These are phyloP conservation scores for Hyperoodon ampullatus DNA, from an alignment of 2,113 vertebrate species.

Conservation along the genomic window DNA sequence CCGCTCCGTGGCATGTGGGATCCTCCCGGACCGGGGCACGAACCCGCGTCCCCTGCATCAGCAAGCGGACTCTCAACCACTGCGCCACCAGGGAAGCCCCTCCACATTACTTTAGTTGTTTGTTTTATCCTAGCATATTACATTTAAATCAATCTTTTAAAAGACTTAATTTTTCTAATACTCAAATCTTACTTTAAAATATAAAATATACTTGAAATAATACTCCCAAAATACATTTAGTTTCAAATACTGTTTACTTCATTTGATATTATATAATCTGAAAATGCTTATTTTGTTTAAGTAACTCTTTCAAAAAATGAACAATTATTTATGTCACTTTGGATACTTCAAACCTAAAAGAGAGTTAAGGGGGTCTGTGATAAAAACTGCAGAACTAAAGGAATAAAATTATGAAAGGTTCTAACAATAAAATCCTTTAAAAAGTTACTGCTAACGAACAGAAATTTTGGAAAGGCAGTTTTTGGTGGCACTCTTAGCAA, in stretches of 20 bases:
- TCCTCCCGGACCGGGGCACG: no score
- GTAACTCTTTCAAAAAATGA: conserved; percentile 37
- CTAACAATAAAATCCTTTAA: conserved; percentile 33
- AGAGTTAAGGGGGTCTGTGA: not conserved
- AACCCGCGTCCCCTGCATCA: no score
- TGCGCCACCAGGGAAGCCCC: no score
- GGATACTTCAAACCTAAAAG: conserved; percentile 15
- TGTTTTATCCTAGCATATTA: conserved; percentile 19
- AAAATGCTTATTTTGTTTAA: conserved; percentile 43
- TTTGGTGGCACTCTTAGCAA: conserved; percentile 42
- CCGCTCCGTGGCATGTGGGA: no score
- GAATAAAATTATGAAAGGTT: conserved; percentile 18
- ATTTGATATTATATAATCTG: conserved; percentile 8
- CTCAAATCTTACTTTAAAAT: conserved; percentile 26
- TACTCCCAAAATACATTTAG: not conserved
- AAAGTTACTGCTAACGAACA: conserved; percentile 6
- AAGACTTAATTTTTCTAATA: conserved; percentile 6
- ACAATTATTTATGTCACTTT: conserved; percentile 6
- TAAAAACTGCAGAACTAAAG: conserved; percentile 24
- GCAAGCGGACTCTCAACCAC: no score
- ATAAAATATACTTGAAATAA: conserved; percentile 38
- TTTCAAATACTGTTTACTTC: not conserved
- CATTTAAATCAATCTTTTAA: not conserved
- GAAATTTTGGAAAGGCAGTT: conserved; percentile 41
- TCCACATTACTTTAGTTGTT: not conserved